Evolutionary conservation across 2,113 vertebrate species (phyloP).

Genomic region (Serilophus lunatus): DNA sequence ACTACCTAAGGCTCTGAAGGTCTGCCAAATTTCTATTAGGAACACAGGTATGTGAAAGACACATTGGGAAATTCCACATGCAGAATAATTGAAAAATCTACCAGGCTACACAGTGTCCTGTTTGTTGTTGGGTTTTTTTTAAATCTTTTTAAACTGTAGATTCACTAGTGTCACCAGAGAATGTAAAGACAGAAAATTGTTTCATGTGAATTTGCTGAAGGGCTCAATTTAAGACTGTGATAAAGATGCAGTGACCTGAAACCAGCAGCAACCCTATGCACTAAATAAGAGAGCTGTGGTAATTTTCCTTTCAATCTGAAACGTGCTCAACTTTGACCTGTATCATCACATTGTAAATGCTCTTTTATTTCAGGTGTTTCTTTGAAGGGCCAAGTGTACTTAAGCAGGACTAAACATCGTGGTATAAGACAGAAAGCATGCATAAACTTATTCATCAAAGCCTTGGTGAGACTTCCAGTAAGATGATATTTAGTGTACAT

Average conservation of each 20-base stretch:
- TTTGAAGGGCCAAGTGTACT: background rate
- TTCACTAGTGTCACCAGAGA: background rate
- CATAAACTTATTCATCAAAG: background rate
- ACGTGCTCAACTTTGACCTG: background rate
- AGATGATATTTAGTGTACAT: background rate
- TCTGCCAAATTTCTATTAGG: background rate
- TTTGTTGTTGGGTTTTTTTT: accelerated
- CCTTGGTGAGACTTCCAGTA: background rate
- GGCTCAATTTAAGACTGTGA: background rate
- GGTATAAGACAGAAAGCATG: background rate
- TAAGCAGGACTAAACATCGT: background rate
- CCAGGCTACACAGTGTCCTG: background rate
- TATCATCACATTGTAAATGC: background rate
- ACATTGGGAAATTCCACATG: background rate
- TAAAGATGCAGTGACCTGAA: background rate
- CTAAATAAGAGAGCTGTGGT: background rate
- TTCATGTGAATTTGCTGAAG: background rate
- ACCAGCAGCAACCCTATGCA: background rate
- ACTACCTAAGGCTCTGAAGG: background rate
- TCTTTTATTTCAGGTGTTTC: background rate
- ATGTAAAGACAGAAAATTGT: background rate
- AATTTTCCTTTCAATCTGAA: background rate
- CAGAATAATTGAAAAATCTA: background rate
- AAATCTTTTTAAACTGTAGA: background rate
- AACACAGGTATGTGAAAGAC: background rate